Base-by-base conservation (phyloP, 2,888 invertebrate species). In the Penaeus monodon region DNA sequence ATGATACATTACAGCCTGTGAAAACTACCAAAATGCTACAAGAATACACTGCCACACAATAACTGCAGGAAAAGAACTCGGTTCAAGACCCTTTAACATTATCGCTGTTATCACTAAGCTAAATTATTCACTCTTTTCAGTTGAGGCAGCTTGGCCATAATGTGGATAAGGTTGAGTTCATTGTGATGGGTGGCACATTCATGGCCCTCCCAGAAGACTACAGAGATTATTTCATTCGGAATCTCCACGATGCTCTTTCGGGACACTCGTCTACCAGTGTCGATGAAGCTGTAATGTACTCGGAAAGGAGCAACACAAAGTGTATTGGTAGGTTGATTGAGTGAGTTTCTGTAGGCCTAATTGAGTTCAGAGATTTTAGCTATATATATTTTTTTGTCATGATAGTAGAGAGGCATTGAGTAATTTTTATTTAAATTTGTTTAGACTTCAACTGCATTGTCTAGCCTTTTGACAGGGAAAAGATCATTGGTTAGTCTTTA, bases 121-220 rank as follows among this genome's bases (percentile, higher is more conserved):
- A 89, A 73, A 84, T 65, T 17, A 27, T 17, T 73, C 80, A 66
- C 17, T 33, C 79, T 29, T 91, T 91, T 29, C 91, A 96, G 94
- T 92, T 99, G 81, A 96, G 97, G 92, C 98, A 99, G 92, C 93
- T 99, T 81, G 99, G 99, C 0, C 99, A 99, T 92, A 97, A 96
- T 92, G 98, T 99, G 0, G 99, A 99, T 92, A 99, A 98, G 93
- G 97, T 99, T 10, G 99, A 99, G 93, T 99, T 99, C 93, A 99
- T 99, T 91, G 97, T 99, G 6, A 99, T 99, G 99, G 99, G 99
- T 29, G 99, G 99, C 29, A 99, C 99, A 0, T 99, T 99, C 92
- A 99, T 99, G 99, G 96, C 98, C 85, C 93, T 99, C n/a, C 95
- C 98, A 0, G 98, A 98, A 91, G 98, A 98, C 91, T 99, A 99